Evolutionary conservation across 2,113 vertebrate species (phyloP), one percentile per base, ranked within the genome.

Genomic region (Charina bottae): DNA sequence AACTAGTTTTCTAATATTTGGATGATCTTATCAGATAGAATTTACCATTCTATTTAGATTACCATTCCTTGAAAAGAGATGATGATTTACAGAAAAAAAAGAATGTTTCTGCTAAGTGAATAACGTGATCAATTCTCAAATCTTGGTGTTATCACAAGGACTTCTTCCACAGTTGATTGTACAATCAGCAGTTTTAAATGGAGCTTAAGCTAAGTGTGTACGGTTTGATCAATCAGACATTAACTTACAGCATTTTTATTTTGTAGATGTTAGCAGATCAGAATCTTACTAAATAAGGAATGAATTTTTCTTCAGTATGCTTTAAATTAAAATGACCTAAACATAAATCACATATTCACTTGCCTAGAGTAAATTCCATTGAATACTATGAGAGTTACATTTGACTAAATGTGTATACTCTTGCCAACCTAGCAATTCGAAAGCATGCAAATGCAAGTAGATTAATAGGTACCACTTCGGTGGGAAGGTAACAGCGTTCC

Each of bases 31-130:
- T 24, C 37, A 58, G 26, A 78, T 46, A 78, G 37, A 6, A 8
- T 23, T 83, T 33, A 55, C 42, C 54, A 53, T 89, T 84, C 62
- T 53, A 1, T 72, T 89, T 93, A 42, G 3, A 62, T 68, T 17
- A 87, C 1, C 0, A 0, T 91, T 93, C 92, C 59, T 17, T 56
- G 59, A 92, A 58, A 46, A 85, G 17, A 88, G 42, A 83, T 53
- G 6, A 92, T 89, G 26, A 12, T 54, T 92, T 46, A 26, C 15
- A 60, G 91, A 83, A 91, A 26, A 26, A 89, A 88, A 92, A 53
- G 59, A 88, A 37, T 1, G 0, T 84, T 85, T 12, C 6, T 49
- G 15, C 24, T 78, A 89, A 91, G 17, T 83, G 7, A 24, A 53
- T 91, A 12, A 91, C 7, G 62, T 56, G 49, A 37, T 11, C 83